Evolutionary conservation across 1,140 invertebrate species (phyloP), one percentile per base, ranked within the genome.

Genomic region (Mamestra configurata): DNA sequence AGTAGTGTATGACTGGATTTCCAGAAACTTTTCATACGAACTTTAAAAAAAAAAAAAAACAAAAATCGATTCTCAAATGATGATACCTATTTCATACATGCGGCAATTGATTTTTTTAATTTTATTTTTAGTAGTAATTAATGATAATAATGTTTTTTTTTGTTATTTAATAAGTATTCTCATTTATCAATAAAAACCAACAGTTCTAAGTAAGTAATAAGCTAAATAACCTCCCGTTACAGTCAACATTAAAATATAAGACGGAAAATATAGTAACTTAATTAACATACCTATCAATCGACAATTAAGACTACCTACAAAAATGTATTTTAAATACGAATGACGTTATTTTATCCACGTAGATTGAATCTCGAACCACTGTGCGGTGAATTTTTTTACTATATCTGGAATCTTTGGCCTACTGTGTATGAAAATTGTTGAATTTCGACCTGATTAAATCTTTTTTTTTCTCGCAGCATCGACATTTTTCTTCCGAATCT

Each of bases 201-300:
- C 11, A 27, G 1, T 4, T 27, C 0, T 35, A 35, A 40, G 2
- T 22, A 31, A 73, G 10, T 40, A 57, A 22, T 73, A 57, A 73
- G 7, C 27, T 53, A 22, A 73, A 73, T 55, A 55, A 57, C 51
- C 7, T 31, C 7, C 20, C 51, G 51, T 55, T 22, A 27, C 46
- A 35, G 0, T 18, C 11, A 43, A 59, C 13, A 27, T 37, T 27
- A 43, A 20, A 43, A 22, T 3, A 11, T 1, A 46, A 64, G 1
- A 31, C 27, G 5, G 2, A 61, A 15, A 22, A 15, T 46, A 24
- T 40, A 15, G 31, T 18, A 57, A 64, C 40, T 35, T 24, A n/a
- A 76, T 76, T 76, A 46, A 20, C 73, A 76, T 64, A 61, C 55
- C 4, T 76, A 76, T 76, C 40, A 64, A 61, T 76, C 73, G 20